Evolutionary conservation across 2,113 vertebrate species (phyloP), one percentile per base, ranked within the genome.

Genomic region (Hiodon tergisus): DNA sequence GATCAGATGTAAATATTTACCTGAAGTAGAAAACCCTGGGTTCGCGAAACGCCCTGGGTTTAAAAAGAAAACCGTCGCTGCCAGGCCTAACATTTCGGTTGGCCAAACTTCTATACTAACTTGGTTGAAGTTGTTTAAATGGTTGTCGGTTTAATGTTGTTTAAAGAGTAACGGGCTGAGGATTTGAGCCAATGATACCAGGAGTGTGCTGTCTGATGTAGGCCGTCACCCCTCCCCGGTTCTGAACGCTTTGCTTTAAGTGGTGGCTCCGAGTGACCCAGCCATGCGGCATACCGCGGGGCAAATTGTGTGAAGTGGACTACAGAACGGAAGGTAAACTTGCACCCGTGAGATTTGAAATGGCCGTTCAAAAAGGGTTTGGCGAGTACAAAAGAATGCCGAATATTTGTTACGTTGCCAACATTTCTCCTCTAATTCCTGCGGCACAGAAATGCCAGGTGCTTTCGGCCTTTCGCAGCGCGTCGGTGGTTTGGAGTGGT

Each of bases 1-100:
- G 73, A 67, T 16, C 11, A 71, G 68, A 47, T 75, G 63, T 75
- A 66, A 75, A 57, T 72, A 79, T 76, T 79, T 76, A 71, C 50
- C 73, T 63, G 50, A 59, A 16, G 47, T 67, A n/a, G 16, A 75
- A 61, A 74, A 54, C 60, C 2, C 16, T 16, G 71, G 74, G 69
- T 69, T 62, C 57, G 31, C 65, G 66, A 31, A 31, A 67, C n/a
- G 17, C 48, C 17, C 48, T 13, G 14, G 2, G 54, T 65, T 59
- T 66, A 13, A 14, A 48, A 54, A 52, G 31, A 17, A 3, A 13
- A 5, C 13, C 52, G 14, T 65, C 13, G 48, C 58, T 67, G 69
- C 69, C 69, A 67, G 63, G 13, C 48, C 66, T 14, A 71, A 74
- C 61, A 61, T 80, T 77, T 79, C 66, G 47, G 6, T 72, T 69